These are phyloP conservation scores for Rhodophaea formosa DNA, from an alignment of 2,888 invertebrate species.

Conservation along the genomic window DNA sequence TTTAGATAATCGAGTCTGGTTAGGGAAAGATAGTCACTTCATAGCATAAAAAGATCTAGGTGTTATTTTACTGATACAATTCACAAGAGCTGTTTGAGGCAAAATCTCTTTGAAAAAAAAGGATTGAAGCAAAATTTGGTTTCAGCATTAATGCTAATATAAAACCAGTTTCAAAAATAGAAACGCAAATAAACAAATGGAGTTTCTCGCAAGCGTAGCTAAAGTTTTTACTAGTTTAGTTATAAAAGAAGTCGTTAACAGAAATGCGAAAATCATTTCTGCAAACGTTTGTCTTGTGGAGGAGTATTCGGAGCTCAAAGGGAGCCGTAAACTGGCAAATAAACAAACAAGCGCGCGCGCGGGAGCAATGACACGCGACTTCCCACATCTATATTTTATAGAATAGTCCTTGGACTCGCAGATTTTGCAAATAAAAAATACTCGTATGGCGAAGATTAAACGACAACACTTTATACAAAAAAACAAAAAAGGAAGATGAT, in stretches of 20 bases:
- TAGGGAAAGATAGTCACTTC: no score
- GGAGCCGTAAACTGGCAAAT: constrained; percentile 42
- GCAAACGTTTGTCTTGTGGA: constrained; percentile 26
- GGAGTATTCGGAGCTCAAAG: constrained; percentile 34
- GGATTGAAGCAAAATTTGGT: no score
- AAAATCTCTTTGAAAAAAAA: no score
- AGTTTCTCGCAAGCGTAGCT: constrained; percentile 1
- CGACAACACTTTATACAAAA: no score
- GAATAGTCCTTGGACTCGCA: constrained; percentile 4
- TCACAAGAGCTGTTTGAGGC: no score
- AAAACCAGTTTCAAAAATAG: neutral
- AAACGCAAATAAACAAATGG: neutral
- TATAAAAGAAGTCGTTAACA: constrained; percentile 22
- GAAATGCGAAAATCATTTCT: constrained; percentile 22
- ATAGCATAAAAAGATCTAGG: no score
- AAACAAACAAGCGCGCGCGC: constrained; percentile 35
- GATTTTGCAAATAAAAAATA: neutral
- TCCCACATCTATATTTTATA: constrained; percentile 7
- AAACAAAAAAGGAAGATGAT: no score
- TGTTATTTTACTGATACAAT: no score
- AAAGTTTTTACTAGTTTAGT: neutral
- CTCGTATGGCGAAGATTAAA: no score
- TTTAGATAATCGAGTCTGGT: no score
- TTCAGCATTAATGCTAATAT: neutral
- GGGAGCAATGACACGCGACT: constrained; percentile 15